Evolutionary conservation across 2,797 vertebrate genomes (phyloP).

Genomic region (Discoglossus pictus): DNA sequence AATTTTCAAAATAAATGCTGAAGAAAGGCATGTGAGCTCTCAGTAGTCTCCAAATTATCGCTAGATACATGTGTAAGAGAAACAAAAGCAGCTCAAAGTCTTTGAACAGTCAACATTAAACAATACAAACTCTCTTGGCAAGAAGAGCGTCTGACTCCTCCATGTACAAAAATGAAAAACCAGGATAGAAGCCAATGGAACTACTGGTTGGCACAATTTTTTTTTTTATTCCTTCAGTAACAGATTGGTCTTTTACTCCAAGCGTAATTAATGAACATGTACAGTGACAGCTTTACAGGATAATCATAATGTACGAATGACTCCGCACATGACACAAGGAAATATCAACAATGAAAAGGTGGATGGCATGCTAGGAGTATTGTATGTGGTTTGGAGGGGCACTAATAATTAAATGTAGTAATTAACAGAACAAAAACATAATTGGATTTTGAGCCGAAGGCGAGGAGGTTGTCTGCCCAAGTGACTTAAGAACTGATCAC

Average conservation of each 20-base stretch:
- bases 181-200: conserved; percentile 35
- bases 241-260: conserved; percentile 18
- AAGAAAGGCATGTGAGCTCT: no score
- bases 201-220: conserved; percentile 26
- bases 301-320: conserved; percentile 19
- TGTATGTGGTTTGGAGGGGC: no score
- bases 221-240: conserved; percentile 24
- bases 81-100: neutral
- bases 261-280: conserved; percentile 40
- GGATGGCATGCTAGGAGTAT: no score
- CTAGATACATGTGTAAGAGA: neutral
- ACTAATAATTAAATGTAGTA: no score
- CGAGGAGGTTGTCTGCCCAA: conserved; percentile 6
- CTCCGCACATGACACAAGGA: conserved; percentile 1
- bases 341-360: no score
- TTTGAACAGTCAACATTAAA: neutral
- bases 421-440: no score
- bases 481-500: neutral
- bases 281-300: conserved; percentile 36
- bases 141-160: neutral
- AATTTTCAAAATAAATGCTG: no score
- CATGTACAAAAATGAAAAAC: conserved; percentile 35
- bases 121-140: conserved; percentile 22
- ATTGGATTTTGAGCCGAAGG: no score
- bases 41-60: no score